Evolutionary conservation across 2,113 vertebrate species (phyloP).

Genomic region (Nipponia nippon): DNA sequence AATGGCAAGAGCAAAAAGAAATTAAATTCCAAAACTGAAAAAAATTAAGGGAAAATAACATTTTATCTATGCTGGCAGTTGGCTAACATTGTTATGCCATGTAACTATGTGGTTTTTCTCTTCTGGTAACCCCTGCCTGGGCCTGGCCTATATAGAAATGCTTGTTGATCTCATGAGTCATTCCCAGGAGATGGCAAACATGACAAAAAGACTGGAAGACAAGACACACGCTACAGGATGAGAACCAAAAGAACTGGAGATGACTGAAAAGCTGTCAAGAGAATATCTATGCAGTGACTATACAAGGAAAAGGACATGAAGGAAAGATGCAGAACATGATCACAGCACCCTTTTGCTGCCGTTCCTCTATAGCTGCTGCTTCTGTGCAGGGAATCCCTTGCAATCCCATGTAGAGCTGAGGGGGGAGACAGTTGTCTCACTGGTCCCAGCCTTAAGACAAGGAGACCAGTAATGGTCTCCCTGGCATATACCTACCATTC

Average conservation of each 20-base stretch:
- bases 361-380: neutral
- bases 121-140: conserved; percentile 49
- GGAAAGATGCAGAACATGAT: neutral
- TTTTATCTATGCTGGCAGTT: conserved; percentile 18
- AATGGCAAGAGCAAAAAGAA: conserved; percentile 48
- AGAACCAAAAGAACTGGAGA: neutral
- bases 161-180: conserved; percentile 10
- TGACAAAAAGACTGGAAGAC: conserved; percentile 1
- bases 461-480: neutral
- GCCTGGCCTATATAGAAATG: neutral
- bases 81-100: conserved; percentile 1
- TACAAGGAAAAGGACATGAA: neutral
- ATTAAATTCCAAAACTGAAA: conserved; percentile 22
- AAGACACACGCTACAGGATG: neutral
- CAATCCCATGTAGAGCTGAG: neutral
- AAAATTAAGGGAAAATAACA: neutral
- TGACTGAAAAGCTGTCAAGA: neutral
- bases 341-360: neutral
- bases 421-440: neutral
- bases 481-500: neutral
- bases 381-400: neutral
- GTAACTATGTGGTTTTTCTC: conserved; percentile 49
- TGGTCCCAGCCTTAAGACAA: neutral
- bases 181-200: conserved; percentile 36
- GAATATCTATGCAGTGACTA: neutral